These are phyloP conservation scores for Drosophila sp. DNA, from an alignment of 1,140 invertebrate genomes.

Conservation along the genomic window DNA sequence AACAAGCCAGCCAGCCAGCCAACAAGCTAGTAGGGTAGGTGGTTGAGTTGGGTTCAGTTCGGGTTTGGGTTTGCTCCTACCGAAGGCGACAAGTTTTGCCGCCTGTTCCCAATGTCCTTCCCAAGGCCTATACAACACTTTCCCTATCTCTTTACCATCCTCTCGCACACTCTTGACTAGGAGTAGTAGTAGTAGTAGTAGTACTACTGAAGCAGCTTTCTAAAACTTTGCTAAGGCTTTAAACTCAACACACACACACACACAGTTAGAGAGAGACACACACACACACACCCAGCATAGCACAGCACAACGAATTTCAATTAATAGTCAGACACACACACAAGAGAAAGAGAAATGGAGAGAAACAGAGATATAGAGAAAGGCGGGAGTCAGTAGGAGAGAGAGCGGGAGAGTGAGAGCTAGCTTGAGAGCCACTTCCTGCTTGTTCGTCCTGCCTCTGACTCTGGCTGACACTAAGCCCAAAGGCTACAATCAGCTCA, in stretches of 20 bases:
- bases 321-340: constrained; percentile 69
- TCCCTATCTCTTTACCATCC: background rate
- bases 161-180: background rate
- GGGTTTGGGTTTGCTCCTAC: constrained; percentile 18
- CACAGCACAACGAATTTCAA: constrained; percentile 75
- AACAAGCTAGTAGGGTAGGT: constrained; percentile 6
- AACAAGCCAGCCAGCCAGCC: background rate
- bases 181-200: background rate
- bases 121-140: constrained; percentile 46
- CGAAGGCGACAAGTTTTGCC: constrained; percentile 62
- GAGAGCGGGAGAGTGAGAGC: constrained; percentile 10
- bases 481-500: constrained; percentile 76
- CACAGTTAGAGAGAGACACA: background rate
- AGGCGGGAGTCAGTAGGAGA: background rate
- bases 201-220: constrained; percentile 49
- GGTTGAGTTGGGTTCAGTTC: constrained; percentile 2
- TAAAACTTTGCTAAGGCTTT: constrained; percentile 65
- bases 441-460: constrained; percentile 37
- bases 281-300: constrained; percentile 9
- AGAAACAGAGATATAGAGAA: background rate
- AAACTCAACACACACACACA: constrained; percentile 57
- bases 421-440: constrained; percentile 54
- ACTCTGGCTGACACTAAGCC: constrained; percentile 70
- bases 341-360: constrained; percentile 16
- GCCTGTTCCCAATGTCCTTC: constrained; percentile 77